Percentiles rank a stretch among this genome's conserved stretches.
These are phyloP conservation scores for Scaptomyza pallida DNA, from an alignment of 1,140 invertebrate genomes.

Conservation along the genomic window DNA sequence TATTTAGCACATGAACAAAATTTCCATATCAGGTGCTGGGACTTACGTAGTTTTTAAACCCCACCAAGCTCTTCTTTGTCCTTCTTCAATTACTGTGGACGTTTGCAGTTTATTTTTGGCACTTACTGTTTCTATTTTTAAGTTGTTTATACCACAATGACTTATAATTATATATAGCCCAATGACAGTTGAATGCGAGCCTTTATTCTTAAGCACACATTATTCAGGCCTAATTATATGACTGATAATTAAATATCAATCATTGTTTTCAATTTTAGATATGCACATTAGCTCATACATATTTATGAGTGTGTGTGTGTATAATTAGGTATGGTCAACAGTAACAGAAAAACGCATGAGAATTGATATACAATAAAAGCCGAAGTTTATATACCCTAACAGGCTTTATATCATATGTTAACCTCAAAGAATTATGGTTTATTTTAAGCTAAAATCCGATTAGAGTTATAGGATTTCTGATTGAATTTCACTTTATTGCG, in stretches of 20 bases:
- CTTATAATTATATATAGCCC: not conserved
- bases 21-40: conserved; percentile 60
- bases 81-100: conserved; percentile 11
- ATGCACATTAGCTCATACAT: not conserved
- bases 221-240: conserved; percentile 17
- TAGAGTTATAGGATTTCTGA: too few species aligned
- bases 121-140: conserved; percentile 15
- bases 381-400: not conserved
- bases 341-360: too few species aligned
- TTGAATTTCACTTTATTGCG: too few species aligned
- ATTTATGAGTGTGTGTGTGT: not conserved
- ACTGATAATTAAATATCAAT: not conserved
- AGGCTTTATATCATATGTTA: too few species aligned
- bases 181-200: conserved; percentile 14
- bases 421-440: too few species aligned
- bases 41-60: conserved; percentile 30
- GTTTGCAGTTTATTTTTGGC: conserved; percentile 42
- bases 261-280: not conserved
- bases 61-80: not conserved
- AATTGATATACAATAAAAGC: too few species aligned
- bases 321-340: not conserved
- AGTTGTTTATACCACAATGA: conserved; percentile 3
- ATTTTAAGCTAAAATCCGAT: not conserved
- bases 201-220: not conserved
- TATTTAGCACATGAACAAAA: conserved; percentile 63